Percentiles rank a stretch among this genome's conserved stretches.
Conservation (phyloP, 1,140 invertebrate genomes). For the Ceratosolen fusciceps region DNA sequence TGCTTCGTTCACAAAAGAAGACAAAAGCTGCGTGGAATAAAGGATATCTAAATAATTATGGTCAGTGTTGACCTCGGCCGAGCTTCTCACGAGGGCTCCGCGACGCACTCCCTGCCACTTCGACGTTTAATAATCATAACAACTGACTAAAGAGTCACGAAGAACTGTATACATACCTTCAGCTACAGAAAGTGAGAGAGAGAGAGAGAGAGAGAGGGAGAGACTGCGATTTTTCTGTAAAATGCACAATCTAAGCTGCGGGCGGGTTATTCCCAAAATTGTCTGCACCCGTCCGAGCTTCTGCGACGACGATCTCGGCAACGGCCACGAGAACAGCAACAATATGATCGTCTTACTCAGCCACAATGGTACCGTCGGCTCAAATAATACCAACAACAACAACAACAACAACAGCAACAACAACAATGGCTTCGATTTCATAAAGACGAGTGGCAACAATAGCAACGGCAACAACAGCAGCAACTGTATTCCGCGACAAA, state of each 20-base stretch:
- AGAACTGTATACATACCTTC: no score
- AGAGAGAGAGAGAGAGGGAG: no score
- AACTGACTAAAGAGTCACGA: no score
- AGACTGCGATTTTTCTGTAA: no score
- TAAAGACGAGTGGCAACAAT: constrained; percentile 49
- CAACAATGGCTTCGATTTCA: background rate
- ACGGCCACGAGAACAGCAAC: background rate
- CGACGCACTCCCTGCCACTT: no score
- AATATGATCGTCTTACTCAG: background rate
- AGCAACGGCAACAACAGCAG: constrained; percentile 50
- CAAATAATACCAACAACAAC: background rate
- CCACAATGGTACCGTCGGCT: background rate
- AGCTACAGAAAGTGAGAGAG: no score
- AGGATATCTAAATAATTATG: no score
- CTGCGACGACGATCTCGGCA: constrained; percentile 53
- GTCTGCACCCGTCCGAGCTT: constrained; percentile 61
- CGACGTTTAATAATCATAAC: no score
- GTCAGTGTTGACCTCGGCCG: no score
- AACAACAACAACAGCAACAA: constrained; percentile 9
- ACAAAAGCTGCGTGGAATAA: no score
- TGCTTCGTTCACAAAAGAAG: no score
- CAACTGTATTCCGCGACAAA: constrained; percentile 56
- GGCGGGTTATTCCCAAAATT: constrained; percentile 62
- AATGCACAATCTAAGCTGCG: constrained; percentile 57
- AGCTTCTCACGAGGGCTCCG: no score